Evolutionary conservation across 2,888 invertebrate genomes (phyloP).

Genomic region (Pharmacophagus antenor): DNA sequence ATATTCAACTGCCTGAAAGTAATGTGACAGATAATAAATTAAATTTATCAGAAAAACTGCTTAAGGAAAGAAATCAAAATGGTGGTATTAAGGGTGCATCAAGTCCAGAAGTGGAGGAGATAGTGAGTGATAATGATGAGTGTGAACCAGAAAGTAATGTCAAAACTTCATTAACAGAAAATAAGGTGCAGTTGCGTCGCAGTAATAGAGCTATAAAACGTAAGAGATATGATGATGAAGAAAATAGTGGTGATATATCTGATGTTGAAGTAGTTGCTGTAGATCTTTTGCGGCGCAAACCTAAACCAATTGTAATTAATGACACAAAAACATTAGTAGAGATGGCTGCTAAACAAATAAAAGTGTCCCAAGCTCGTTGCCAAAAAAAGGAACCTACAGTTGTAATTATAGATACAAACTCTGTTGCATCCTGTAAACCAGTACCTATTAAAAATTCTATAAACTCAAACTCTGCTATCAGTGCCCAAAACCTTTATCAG

Average conservation of each 20-base stretch:
- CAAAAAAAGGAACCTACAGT: conserved; percentile 87
- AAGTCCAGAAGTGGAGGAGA: conserved; percentile 65
- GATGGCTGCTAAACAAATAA: conserved; percentile 82
- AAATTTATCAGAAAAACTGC: conserved; percentile 49
- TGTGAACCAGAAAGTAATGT: conserved; percentile 50
- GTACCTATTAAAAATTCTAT: conserved; percentile 51
- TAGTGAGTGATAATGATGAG: conserved; percentile 75
- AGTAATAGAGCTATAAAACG: conserved; percentile 73
- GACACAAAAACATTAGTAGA: conserved; percentile 86
- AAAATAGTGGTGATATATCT: conserved; percentile 80
- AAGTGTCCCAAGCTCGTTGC: conserved; percentile 40
- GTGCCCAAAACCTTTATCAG: conserved; percentile 84
- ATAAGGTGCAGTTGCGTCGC: conserved; percentile 50
- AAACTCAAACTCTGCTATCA: conserved; percentile 70
- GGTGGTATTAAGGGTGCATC: conserved; percentile 44
- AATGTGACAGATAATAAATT: conserved; percentile 48
- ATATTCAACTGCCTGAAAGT: conserved; percentile 42
- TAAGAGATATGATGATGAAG: conserved; percentile 78
- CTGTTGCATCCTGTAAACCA: conserved; percentile 83
- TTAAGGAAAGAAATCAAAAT: conserved; percentile 46
- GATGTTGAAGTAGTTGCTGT: conserved; percentile 84
- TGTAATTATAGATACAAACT: conserved; percentile 90
- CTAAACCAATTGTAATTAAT: conserved; percentile 82
- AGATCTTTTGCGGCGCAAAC: conserved; percentile 72
- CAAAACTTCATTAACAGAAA: conserved; percentile 40